These are phyloP conservation scores for Phymorhynchus buccinoides DNA, from an alignment of 1,140 invertebrate species.

Conservation along the genomic window DNA sequence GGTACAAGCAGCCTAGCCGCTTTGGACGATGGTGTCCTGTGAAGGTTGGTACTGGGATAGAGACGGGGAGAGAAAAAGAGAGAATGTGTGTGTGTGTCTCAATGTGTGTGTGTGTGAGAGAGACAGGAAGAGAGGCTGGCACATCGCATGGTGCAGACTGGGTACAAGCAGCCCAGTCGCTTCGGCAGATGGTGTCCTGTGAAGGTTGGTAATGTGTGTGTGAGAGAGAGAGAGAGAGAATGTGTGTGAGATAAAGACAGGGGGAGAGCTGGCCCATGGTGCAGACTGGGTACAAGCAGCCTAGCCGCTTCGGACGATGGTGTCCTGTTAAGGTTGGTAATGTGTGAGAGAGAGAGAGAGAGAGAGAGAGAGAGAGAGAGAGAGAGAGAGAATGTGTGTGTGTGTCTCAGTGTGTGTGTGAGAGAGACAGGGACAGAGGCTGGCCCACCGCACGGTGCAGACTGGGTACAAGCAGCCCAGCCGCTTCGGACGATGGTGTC, in stretches of 20 bases:
- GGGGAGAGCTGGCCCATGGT: too few species aligned
- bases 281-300: conserved; percentile 71
- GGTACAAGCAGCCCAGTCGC: conserved; percentile 72
- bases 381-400: too few species aligned
- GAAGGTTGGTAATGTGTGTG: not conserved
- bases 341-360: too few species aligned
- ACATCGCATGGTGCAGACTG: too few species aligned
- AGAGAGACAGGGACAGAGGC: conserved; percentile 51
- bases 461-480: conserved; percentile 72
- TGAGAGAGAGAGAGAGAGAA: too few species aligned
- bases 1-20: conserved; percentile 72
- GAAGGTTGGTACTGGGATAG: conserved; percentile 52
- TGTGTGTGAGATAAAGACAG: too few species aligned
- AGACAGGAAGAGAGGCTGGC: too few species aligned
- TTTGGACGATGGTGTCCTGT: conserved; percentile 74
- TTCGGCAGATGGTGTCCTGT: conserved; percentile 74
- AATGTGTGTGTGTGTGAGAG: not conserved
- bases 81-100: not conserved
- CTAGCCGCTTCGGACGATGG: conserved; percentile 73
- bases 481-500: conserved; percentile 73
- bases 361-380: too few species aligned
- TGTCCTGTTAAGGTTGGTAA: conserved; percentile 64
- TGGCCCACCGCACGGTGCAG: conserved; percentile 68
- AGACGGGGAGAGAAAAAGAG: too few species aligned
- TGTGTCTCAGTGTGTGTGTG: too few species aligned